These are phyloP conservation scores for Aldabrachelys gigantea DNA, from an alignment of 2,113 vertebrate species.

Conservation along the genomic window DNA sequence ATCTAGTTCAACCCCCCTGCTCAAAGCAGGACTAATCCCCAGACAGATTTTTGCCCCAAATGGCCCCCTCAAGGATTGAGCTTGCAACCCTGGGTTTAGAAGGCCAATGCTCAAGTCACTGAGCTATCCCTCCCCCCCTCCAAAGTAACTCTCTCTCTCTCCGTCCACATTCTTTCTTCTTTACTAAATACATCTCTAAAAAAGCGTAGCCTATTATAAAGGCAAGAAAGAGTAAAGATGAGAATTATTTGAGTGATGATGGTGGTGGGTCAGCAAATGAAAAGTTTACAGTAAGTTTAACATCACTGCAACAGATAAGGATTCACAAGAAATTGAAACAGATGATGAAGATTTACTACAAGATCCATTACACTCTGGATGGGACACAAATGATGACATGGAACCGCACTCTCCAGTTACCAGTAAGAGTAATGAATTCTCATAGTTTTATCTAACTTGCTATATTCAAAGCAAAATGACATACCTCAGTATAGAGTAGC, in stretches of 20 bases:
- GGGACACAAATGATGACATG: slow-evolving; percentile 28
- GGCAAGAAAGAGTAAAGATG: not conserved
- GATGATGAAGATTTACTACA: slow-evolving; percentile 57
- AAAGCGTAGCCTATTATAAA: not conserved
- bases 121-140: no score
- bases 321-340: slow-evolving; percentile 51
- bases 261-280: not conserved
- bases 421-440: slow-evolving; percentile 49
- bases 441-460: not conserved
- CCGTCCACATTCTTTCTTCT: not conserved
- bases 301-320: slow-evolving; percentile 59
- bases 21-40: no score
- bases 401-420: not conserved
- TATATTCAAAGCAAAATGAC: not conserved
- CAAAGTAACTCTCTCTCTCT: not conserved
- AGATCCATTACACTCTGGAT: not conserved
- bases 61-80: no score
- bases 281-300: slow-evolving; percentile 56
- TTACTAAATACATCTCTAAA: not conserved
- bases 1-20: no score
- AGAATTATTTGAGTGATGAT: not conserved
- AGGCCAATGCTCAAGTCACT: no score
- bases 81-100: no score
- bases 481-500: not conserved
- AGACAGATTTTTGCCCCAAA: no score